These are phyloP conservation scores for Hybognathus amarus DNA, from an alignment of 2,797 vertebrate species.

Conservation along the genomic window DNA sequence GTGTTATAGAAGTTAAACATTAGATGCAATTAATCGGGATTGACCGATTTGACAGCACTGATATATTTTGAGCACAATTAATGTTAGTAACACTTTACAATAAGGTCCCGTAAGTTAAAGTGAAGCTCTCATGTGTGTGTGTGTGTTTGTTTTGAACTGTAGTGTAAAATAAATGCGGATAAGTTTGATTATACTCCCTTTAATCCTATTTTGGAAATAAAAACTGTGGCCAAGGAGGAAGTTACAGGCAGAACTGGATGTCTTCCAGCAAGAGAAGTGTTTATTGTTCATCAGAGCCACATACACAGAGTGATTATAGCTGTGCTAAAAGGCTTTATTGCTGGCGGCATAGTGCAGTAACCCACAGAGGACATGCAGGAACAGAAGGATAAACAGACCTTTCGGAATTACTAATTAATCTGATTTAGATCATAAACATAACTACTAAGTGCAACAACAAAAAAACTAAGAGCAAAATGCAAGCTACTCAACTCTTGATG, in stretches of 20 bases:
- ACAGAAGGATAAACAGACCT: neutral
- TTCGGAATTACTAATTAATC: constrained; percentile 13
- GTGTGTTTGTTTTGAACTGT: neutral
- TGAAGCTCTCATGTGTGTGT: too few relatives aligned
- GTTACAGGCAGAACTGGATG: neutral
- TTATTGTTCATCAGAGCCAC: constrained; percentile 23
- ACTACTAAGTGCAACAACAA: too few relatives aligned
- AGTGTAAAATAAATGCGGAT: neutral
- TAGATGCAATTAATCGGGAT: too few relatives aligned
- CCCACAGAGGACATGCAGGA: constrained; percentile 22
- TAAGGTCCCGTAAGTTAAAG: too few relatives aligned
- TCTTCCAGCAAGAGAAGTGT: neutral
- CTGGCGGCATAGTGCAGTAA: neutral
- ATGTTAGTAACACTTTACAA: neutral
- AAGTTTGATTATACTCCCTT: neutral
- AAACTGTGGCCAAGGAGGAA: neutral
- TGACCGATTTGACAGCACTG: too few relatives aligned
- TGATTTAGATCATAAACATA: neutral
- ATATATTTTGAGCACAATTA: too few relatives aligned
- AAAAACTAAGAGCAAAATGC: too few relatives aligned
- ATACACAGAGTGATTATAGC: neutral
- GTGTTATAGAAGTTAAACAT: too few relatives aligned
- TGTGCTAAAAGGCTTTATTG: constrained; percentile 21
- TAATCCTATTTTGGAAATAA: neutral
- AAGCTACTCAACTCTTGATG: neutral